phyloP scores from a whole-genome alignment of 2,888 invertebrate species.

The Lathronympha strigana region DNA sequence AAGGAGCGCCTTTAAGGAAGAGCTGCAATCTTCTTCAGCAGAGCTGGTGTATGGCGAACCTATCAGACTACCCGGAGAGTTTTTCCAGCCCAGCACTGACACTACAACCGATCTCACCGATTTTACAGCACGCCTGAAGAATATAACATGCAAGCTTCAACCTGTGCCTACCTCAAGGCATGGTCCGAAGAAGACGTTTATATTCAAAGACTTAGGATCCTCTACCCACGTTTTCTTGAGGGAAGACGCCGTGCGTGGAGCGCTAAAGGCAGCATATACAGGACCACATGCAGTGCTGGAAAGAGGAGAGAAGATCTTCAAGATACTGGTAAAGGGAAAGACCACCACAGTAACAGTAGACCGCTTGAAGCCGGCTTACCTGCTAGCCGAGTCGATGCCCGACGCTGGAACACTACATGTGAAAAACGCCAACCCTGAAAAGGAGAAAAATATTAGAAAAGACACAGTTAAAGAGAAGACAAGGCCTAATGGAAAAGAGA shows the following conservation, averaged over 20 bases:
- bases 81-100: not conserved
- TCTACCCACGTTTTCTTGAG: slow-evolving; percentile 47
- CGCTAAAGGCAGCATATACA: slow-evolving; percentile 49
- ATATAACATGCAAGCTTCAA: not conserved
- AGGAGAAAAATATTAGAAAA: too few relatives aligned
- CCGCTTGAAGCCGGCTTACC: slow-evolving; percentile 46
- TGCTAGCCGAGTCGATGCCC: too few relatives aligned
- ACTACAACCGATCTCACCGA: slow-evolving; percentile 40
- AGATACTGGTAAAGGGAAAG: slow-evolving; percentile 44
- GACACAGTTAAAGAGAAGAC: too few relatives aligned
- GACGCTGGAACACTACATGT: too few relatives aligned
- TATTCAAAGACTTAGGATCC: slow-evolving; percentile 48
- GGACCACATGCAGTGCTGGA: slow-evolving; percentile 49
- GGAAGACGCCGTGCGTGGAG: slow-evolving; percentile 46
- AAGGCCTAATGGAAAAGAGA: too few relatives aligned
- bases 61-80: not conserved
- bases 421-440: too few relatives aligned
- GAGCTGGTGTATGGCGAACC: not conserved
- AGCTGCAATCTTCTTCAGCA: not conserved
- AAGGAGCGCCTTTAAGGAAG: not conserved
- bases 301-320: slow-evolving; percentile 46
- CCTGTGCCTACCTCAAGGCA: slow-evolving; percentile 44
- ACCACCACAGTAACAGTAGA: slow-evolving; percentile 46
- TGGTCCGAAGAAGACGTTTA: slow-evolving; percentile 41
- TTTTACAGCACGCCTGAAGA: not conserved